These are phyloP conservation scores for Chaetodon auriga DNA, from an alignment of 2,113 vertebrate species.

Conservation along the genomic window DNA sequence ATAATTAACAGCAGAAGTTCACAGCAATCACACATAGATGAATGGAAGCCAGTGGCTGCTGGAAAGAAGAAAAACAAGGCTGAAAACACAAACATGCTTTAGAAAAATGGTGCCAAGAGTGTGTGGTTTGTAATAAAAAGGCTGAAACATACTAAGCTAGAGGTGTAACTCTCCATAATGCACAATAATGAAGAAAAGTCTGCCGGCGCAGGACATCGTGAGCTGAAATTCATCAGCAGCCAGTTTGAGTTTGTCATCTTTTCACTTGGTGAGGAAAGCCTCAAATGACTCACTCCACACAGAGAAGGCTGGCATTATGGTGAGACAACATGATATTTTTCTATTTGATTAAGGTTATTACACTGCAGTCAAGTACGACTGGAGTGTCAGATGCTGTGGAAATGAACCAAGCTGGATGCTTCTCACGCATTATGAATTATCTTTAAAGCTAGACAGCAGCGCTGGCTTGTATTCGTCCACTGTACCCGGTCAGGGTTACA, in stretches of 20 bases:
- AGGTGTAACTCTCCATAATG: not conserved
- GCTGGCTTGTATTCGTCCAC: too few species aligned
- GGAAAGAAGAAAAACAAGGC: too few species aligned
- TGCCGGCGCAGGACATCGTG: not conserved
- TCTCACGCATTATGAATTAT: not conserved
- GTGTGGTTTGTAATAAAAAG: not conserved
- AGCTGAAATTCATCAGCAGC: not conserved
- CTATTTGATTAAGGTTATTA: constrained; percentile 47
- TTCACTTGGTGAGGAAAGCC: constrained; percentile 5
- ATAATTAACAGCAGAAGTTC: not conserved
- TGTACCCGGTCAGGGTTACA: not conserved
- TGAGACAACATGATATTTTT: constrained; percentile 9
- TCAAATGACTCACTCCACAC: constrained; percentile 26
- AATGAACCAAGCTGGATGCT: not conserved
- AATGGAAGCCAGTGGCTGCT: not conserved
- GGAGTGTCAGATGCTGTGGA: constrained; percentile 9
- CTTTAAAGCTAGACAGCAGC: not conserved
- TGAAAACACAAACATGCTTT: not conserved
- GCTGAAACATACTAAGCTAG: not conserved
- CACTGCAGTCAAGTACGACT: constrained; percentile 12
- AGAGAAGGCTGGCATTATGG: not conserved
- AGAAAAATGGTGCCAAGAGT: not conserved
- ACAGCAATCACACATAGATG: not conserved
- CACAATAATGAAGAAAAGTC: not conserved
- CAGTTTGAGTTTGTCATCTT: constrained; percentile 9